Evolutionary conservation across 2,113 vertebrate genomes (phyloP).

Genomic region (Corythaeola cristata): DNA sequence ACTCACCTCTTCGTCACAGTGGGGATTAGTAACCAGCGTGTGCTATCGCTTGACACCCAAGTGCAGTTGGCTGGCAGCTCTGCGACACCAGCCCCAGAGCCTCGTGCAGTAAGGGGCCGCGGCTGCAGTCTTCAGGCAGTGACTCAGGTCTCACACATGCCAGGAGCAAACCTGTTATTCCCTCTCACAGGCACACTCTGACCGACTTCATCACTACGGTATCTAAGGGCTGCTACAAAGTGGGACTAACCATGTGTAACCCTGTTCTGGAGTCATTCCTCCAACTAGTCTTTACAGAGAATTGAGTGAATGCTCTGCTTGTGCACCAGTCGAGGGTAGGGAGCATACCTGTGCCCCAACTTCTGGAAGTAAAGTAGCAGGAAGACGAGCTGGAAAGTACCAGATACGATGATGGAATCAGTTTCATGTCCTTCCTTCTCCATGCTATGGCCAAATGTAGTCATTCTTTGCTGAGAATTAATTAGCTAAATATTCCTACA

Average conservation of each 20-base stretch:
- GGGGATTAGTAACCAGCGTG: background rate
- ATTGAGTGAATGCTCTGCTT: background rate
- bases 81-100: background rate
- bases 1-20: background rate
- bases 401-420: fast-evolving
- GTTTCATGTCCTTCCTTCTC: background rate
- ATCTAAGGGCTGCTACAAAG: background rate
- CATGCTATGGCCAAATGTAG: background rate
- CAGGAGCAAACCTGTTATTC: background rate
- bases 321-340: background rate
- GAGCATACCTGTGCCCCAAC: background rate
- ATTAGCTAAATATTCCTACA: background rate
- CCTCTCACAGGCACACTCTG: background rate
- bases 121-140: fast-evolving
- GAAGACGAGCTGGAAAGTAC: background rate
- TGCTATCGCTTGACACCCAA: fast-evolving
- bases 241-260: too few relatives aligned
- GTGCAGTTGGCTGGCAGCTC: background rate
- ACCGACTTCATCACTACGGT: background rate
- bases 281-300: background rate
- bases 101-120: fast-evolving
- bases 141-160: fast-evolving
- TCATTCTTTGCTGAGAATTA: background rate
- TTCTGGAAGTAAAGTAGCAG: background rate
- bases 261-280: background rate